Percentiles rank a stretch among this genome's conserved stretches.
Conservation (phyloP, 2,888 invertebrate species). For the Stegana nigrithorax region DNA sequence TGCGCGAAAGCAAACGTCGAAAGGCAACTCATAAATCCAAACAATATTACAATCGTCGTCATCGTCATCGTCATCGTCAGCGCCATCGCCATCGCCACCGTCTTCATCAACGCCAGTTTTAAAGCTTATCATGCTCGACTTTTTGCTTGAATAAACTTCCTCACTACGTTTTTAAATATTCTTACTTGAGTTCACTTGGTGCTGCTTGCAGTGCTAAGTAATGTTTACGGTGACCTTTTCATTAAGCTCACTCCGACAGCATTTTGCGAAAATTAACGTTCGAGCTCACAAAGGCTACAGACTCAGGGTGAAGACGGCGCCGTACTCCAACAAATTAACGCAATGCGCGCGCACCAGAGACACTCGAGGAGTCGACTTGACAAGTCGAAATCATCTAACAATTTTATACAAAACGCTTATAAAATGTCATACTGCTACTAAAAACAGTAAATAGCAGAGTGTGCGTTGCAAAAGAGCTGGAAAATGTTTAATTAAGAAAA, state of each 20-base stretch:
- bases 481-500: slow-evolving; percentile 20
- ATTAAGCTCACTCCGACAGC: not conserved
- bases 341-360: too few species aligned
- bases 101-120: not conserved
- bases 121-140: not conserved
- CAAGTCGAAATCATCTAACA: slow-evolving; percentile 6
- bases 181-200: not conserved
- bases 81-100: too few species aligned
- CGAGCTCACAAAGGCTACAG: too few species aligned
- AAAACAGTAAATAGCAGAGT: too few species aligned
- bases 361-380: too few species aligned
- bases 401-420: slow-evolving; percentile 13
- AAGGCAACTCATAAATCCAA: not conserved
- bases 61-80: too few species aligned
- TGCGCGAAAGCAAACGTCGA: too few species aligned
- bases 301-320: too few species aligned
- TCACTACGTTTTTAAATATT: not conserved
- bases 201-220: not conserved
- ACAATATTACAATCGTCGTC: not conserved
- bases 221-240: not conserved
- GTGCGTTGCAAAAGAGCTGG: too few species aligned
- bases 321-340: too few species aligned
- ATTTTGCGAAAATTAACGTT: not conserved
- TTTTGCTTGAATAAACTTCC: not conserved
- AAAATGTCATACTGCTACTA: slow-evolving; percentile 5